Evolutionary conservation across 1,140 invertebrate genomes (phyloP), one percentile per base, ranked within the genome.

Genomic region (Chymomyza costata): DNA sequence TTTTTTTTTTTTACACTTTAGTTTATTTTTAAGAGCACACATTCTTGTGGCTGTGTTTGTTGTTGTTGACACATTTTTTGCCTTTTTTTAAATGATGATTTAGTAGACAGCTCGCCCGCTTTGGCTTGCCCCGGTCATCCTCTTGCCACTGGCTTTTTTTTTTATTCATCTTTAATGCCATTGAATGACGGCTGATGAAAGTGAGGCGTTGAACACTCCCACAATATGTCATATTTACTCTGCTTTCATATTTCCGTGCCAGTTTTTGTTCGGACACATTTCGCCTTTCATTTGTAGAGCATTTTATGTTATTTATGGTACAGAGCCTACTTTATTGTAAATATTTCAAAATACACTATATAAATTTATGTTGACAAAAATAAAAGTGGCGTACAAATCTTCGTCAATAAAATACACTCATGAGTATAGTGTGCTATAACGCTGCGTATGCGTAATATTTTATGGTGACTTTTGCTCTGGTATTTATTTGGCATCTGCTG

Each of bases 121-220:
- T n/a, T n/a, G n/a, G n/a, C n/a, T n/a, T n/a, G n/a, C n/a, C n/a
- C n/a, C n/a, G n/a, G n/a, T n/a, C n/a, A n/a, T n/a, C 18, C 13
- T 8, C 46, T 13, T 34, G 45, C 19, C 13, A 2, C 40, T 28
- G 6, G 1, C 6, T n/a, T 32, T 31, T 45, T n/a, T 34, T 18
- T 56, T 61, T 80, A 78, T 78, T 78, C 71, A 67, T 67, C 39
- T 59, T 38, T 58, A 58, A 44, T 65, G 70, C 55, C 70, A 70
- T 56, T 76, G 70, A 76, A 46, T 49, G 73, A 67, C 71, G 78
- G 71, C 52, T 58, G 62, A 76, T 49, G 49, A 41, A 43, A 44
- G 54, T 13, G 59, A 49, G 44, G 51, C 56, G 37, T 8, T 21
- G 28, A n/a, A 28, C 40, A 19, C 41, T 16, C 62, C 40, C 25